phyloP scores from a whole-genome alignment of 2,797 vertebrate species.

The Champsocephalus gunnari region DNA sequence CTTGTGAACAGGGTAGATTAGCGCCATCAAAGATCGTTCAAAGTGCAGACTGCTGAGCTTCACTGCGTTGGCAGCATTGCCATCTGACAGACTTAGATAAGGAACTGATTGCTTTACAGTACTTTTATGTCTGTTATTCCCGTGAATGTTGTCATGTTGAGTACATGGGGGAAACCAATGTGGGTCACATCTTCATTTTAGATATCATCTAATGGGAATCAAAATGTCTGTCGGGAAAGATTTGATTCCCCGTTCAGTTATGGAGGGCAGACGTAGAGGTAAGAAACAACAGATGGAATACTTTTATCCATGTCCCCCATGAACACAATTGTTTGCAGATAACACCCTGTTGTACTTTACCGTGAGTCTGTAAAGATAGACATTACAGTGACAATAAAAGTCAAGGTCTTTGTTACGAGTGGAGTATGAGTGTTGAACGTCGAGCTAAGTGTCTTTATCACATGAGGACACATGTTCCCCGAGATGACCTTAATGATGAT shows the following conservation, averaged over 20 bases:
- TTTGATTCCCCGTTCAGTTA: conserved; percentile 6
- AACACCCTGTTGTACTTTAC: neutral
- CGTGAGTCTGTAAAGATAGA: neutral
- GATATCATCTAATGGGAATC: conserved; percentile 13
- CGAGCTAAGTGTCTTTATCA: conserved; percentile 25
- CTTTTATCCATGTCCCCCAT: conserved; percentile 7
- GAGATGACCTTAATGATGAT: conserved; percentile 33
- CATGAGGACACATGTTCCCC: conserved; percentile 14
- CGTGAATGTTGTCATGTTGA: conserved; percentile 42
- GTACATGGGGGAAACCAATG: conserved; percentile 16
- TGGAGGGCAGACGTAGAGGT: neutral
- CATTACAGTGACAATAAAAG: conserved; percentile 1
- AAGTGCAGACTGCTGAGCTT: conserved; percentile 55
- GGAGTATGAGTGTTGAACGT: neutral
- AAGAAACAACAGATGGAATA: conserved; percentile 13
- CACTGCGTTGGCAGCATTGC: conserved; percentile 43
- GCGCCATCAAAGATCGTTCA: conserved; percentile 60
- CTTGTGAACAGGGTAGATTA: conserved; percentile 49
- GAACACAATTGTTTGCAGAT: neutral
- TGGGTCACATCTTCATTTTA: conserved; percentile 29
- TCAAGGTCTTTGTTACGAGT: conserved; percentile 25
- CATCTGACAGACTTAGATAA: conserved; percentile 61
- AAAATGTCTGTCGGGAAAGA: neutral
- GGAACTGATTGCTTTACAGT: conserved; percentile 51
- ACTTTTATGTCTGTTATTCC: conserved; percentile 42